These are phyloP conservation scores for Alces alces DNA, from an alignment of 2,113 vertebrate species.

Conservation along the genomic window DNA sequence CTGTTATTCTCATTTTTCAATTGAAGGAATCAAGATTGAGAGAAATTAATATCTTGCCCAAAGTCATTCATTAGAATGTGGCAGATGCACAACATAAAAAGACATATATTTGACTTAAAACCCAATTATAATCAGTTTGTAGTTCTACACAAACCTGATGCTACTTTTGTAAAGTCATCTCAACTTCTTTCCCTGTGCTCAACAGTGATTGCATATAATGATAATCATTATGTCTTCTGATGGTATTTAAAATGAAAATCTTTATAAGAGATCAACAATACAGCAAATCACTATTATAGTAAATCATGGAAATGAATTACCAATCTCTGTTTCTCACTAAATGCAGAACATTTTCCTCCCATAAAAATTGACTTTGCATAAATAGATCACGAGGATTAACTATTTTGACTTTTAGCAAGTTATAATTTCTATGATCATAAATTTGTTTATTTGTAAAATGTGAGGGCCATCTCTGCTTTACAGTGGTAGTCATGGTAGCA, in stretches of 20 bases:
- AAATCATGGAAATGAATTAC: neutral
- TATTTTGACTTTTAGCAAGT: neutral
- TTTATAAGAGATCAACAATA: neutral
- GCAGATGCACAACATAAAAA: neutral
- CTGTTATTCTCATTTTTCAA: neutral
- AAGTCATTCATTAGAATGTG: neutral
- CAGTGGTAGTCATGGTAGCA: accelerated
- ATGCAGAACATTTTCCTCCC: neutral
- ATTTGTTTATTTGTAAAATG: neutral
- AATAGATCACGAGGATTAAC: neutral
- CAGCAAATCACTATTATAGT: neutral
- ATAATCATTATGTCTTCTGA: neutral
- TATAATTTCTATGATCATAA: neutral
- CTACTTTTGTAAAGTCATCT: neutral
- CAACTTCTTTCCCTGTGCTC: neutral
- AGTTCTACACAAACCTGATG: neutral
- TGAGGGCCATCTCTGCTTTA: neutral
- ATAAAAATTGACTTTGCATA: neutral
- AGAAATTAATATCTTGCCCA: neutral
- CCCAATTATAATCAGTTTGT: neutral
- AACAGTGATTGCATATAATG: neutral
- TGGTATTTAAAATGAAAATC: neutral
- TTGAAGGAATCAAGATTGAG: neutral
- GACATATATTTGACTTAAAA: neutral
- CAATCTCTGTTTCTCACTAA: neutral